phyloP scores from a whole-genome alignment of 2,113 vertebrate genomes.

The Eira barbara region DNA sequence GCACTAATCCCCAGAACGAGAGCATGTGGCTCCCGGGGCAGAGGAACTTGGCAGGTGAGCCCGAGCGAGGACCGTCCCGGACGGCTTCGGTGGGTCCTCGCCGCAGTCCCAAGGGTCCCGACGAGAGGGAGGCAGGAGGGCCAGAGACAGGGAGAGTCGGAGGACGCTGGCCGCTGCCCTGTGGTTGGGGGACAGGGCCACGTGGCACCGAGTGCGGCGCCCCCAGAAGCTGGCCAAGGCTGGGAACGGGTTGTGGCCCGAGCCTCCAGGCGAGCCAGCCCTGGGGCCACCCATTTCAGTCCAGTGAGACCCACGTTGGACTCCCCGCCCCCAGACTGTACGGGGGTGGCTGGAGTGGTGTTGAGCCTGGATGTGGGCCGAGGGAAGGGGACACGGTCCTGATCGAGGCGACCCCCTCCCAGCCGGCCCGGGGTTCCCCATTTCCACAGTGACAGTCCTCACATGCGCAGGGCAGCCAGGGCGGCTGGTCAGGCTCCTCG shows the following conservation, averaged over 20 bases:
- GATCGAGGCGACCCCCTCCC: accelerated
- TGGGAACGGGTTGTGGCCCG: accelerated
- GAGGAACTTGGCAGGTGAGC: background rate
- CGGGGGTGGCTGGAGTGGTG: background rate
- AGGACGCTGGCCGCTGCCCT: accelerated
- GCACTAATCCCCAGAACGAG: accelerated
- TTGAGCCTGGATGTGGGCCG: background rate
- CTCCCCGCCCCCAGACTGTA: background rate
- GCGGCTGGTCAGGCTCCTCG: background rate
- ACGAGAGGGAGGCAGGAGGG: background rate
- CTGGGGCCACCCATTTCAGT: too few species aligned
- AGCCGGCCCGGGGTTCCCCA: accelerated
- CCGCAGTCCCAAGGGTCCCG: background rate
- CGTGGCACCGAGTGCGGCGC: accelerated
- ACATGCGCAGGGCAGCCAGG: accelerated
- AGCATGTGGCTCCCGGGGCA: accelerated
- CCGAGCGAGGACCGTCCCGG: accelerated
- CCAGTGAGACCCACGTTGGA: accelerated
- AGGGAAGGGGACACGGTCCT: background rate
- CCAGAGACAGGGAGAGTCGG: background rate
- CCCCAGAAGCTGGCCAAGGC: background rate
- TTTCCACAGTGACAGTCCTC: background rate
- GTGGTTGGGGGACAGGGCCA: background rate
- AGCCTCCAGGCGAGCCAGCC: background rate
- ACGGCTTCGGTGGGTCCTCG: accelerated